Evolutionary conservation across 2,797 vertebrate genomes (phyloP).

Genomic region (Scyliorhinus canicula): DNA sequence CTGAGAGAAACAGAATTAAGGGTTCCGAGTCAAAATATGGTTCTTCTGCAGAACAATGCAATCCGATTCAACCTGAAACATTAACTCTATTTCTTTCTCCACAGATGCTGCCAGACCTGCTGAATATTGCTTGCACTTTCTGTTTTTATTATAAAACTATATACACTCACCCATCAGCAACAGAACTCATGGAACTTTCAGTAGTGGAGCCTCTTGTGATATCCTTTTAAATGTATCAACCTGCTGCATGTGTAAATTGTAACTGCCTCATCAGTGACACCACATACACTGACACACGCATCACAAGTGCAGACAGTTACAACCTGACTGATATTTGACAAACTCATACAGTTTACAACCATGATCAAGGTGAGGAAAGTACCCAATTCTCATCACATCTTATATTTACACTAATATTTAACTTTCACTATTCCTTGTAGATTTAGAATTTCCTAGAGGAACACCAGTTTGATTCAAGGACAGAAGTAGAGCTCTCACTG

Average conservation of each 20-base stretch:
- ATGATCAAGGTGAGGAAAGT: neutral
- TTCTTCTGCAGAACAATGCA: no score
- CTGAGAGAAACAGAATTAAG: no score
- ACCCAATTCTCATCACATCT: neutral
- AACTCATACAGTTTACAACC: neutral
- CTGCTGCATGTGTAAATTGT: neutral
- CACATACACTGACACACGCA: neutral
- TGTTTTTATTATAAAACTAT: neutral
- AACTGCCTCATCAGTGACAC: neutral
- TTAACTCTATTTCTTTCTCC: no score
- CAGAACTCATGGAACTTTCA: neutral
- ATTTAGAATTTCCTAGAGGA: neutral
- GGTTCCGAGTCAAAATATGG: no score
- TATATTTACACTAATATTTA: neutral
- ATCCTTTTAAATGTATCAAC: neutral
- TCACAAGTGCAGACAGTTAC: neutral
- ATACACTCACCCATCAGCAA: neutral
- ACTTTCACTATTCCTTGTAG: neutral
- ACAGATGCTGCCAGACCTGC: neutral
- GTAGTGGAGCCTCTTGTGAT: neutral
- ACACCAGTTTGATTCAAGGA: neutral
- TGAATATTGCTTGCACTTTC: neutral
- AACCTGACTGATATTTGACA: neutral
- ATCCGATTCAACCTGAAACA: no score
- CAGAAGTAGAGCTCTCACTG: neutral